These are phyloP conservation scores for Procambarus virginalis DNA, from an alignment of 1,140 invertebrate species.

Conservation along the genomic window DNA sequence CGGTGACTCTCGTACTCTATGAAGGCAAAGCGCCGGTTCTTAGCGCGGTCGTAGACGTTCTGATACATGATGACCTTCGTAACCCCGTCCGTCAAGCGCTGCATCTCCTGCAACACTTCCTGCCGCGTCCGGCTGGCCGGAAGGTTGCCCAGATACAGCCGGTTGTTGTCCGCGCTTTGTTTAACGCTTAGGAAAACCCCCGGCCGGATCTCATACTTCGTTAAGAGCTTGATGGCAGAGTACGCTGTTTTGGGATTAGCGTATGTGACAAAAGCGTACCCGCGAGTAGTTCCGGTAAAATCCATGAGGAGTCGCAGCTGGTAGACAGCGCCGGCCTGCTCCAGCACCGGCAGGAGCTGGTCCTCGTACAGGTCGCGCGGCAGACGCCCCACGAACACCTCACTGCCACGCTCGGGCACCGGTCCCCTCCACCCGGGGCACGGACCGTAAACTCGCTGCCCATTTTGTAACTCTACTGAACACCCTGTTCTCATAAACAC, in stretches of 20 bases:
- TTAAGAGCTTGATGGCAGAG: slow-evolving; percentile 78
- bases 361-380: slow-evolving; percentile 87
- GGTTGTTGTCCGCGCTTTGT: slow-evolving; percentile 87
- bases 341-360: slow-evolving; percentile 85
- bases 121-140: slow-evolving; percentile 81
- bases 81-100: slow-evolving; percentile 82
- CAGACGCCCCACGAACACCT: slow-evolving; percentile 89
- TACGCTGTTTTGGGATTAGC: slow-evolving; percentile 79
- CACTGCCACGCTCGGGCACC: slow-evolving; percentile 78
- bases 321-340: slow-evolving; percentile 79
- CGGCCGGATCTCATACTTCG: slow-evolving; percentile 82
- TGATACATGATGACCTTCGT: slow-evolving; percentile 85
- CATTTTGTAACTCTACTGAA: slow-evolving; percentile 70
- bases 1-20: slow-evolving; percentile 88
- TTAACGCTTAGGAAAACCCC: slow-evolving; percentile 83
- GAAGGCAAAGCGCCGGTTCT: slow-evolving; percentile 89
- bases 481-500: background rate
- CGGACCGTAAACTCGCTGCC: slow-evolving; percentile 79
- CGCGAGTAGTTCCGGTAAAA: slow-evolving; percentile 86
- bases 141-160: slow-evolving; percentile 88
- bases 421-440: slow-evolving; percentile 75
- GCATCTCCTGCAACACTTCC: slow-evolving; percentile 82
- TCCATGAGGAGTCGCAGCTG: slow-evolving; percentile 88
- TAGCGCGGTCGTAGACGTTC: slow-evolving; percentile 77
- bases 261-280: slow-evolving; percentile 88